A percentile compares a stretch with the other conserved stretches of the same genome.
phyloP scores from a whole-genome alignment of 2,888 invertebrate genomes.

The Lycia hirtaria region DNA sequence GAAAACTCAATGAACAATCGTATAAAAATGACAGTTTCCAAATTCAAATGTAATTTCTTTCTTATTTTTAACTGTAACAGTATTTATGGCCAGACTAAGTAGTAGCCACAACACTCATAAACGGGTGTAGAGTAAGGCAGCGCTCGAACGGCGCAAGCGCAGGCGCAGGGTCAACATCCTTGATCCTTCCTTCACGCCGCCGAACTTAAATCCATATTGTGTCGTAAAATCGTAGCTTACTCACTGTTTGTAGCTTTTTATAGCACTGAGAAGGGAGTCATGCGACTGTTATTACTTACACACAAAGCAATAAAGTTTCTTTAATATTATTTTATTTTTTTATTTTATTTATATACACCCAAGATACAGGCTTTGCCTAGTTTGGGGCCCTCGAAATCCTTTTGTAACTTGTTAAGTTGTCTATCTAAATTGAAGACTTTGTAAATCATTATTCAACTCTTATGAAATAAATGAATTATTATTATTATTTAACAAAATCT shows the following conservation, averaged over 20 bases:
- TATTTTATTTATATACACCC: neutral
- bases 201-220: constrained; percentile 23
- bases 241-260: constrained; percentile 20
- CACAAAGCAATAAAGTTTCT: neutral
- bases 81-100: too few relatives aligned
- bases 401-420: too few relatives aligned
- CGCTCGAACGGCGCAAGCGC: neutral
- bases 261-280: constrained; percentile 13
- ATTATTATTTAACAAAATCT: too few relatives aligned
- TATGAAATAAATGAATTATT: too few relatives aligned
- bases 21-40: too few relatives aligned
- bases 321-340: neutral
- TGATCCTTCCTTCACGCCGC: constrained; percentile 22
- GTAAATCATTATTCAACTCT: too few relatives aligned
- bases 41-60: too few relatives aligned
- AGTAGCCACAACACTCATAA: neutral
- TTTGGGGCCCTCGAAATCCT: too few relatives aligned
- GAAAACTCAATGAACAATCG: too few relatives aligned
- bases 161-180: constrained; percentile 38
- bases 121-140: neutral
- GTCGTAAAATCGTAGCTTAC: constrained; percentile 26
- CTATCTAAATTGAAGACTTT: too few relatives aligned
- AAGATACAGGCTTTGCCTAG: too few relatives aligned
- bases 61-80: too few relatives aligned
- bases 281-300: neutral